A percentile compares a stretch with the other conserved stretches of the same genome.
phyloP scores from a whole-genome alignment of 2,113 vertebrate species.

The Setophaga coronata region DNA sequence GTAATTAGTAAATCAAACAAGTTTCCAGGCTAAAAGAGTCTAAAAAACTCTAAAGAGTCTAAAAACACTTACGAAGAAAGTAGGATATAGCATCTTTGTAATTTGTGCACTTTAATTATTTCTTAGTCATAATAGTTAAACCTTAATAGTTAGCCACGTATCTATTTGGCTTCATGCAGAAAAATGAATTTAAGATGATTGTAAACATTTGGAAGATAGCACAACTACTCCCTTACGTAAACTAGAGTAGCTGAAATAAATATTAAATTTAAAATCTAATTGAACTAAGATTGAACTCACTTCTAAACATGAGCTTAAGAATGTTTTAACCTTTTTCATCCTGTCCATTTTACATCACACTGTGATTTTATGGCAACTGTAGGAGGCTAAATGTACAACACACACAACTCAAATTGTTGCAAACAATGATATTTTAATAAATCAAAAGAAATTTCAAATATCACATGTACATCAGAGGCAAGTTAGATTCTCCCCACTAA shows the following conservation, averaged over 20 bases:
- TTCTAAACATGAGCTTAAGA: background rate
- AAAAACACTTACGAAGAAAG: background rate
- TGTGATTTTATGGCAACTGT: background rate
- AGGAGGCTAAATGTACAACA: background rate
- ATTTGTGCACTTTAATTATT: background rate
- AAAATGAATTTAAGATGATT: background rate
- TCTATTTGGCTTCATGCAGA: background rate
- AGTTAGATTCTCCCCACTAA: background rate
- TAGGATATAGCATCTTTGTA: background rate
- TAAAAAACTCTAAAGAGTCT: background rate
- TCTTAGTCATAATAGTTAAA: background rate
- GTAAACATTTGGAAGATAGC: background rate
- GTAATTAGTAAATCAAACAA: background rate
- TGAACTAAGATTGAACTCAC: background rate
- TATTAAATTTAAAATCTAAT: background rate
- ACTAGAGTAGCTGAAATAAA: background rate
- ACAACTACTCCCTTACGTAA: background rate
- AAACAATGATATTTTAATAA: conserved; percentile 5
- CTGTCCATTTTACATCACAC: background rate
- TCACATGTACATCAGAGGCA: background rate
- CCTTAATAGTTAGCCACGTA: background rate
- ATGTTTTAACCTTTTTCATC: background rate
- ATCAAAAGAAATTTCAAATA: conserved; percentile 20
- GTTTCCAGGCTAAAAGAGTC: background rate
- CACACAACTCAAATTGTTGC: background rate